Evolutionary conservation across 1,140 invertebrate species (phyloP).

Genomic region (Aphaenogaster ashmeadi): DNA sequence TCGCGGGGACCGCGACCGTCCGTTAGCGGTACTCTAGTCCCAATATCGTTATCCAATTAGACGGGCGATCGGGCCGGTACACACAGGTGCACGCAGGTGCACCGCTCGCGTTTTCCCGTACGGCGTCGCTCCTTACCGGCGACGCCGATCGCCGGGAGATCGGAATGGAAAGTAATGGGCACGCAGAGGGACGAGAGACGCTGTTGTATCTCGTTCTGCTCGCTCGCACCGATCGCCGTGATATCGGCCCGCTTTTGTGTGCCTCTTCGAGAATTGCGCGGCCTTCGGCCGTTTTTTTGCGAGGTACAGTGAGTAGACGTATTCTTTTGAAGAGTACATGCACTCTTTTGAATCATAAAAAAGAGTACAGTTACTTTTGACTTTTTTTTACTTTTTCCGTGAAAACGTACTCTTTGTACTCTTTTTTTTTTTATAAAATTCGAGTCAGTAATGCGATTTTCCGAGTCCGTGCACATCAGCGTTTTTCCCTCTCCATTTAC

Average conservation of each 20-base stretch:
- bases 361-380: too few relatives aligned
- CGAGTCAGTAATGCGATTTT: too few relatives aligned
- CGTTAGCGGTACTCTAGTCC: conserved; percentile 51
- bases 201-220: background rate
- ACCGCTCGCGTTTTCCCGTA: background rate
- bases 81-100: conserved; percentile 38
- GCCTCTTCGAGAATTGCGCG: background rate
- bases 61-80: background rate
- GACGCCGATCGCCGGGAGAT: conserved; percentile 39
- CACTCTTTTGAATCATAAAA: too few relatives aligned
- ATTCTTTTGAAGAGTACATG: too few relatives aligned
- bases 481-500: too few relatives aligned
- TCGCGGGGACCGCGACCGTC: background rate
- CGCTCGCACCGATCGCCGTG: background rate
- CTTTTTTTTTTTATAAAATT: too few relatives aligned
- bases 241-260: background rate
- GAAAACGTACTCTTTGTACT: too few relatives aligned
- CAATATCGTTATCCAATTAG: conserved; percentile 57
- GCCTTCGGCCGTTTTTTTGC: background rate
- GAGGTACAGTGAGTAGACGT: too few relatives aligned
- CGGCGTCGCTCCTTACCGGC: conserved; percentile 35
- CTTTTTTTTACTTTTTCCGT: too few relatives aligned
- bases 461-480: too few relatives aligned
- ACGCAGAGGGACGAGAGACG: conserved; percentile 1
- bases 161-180: conserved; percentile 71